phyloP scores from a whole-genome alignment of 2,888 invertebrate genomes.

The Perizoma flavofasciatum region DNA sequence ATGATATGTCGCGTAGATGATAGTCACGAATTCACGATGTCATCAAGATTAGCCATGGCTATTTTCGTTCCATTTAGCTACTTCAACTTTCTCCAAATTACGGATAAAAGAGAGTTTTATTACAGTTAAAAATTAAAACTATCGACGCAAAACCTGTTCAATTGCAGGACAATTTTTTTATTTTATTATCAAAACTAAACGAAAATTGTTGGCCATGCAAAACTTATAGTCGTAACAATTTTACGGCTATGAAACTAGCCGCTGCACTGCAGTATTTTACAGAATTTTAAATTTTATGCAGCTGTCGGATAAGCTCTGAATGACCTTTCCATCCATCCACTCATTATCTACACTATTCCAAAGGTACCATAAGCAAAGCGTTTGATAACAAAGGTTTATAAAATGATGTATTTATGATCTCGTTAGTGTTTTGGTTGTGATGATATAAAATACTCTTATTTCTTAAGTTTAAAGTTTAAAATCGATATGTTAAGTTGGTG shows the following conservation, averaged over 20 bases:
- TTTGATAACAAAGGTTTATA: slow-evolving; percentile 27
- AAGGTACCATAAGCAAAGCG: slow-evolving; percentile 3
- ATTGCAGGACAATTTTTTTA: slow-evolving; percentile 26
- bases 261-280: slow-evolving; percentile 6
- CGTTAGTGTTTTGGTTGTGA: slow-evolving; percentile 36
- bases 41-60: slow-evolving; percentile 38
- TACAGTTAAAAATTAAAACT: slow-evolving; percentile 25
- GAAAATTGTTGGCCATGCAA: slow-evolving; percentile 6
- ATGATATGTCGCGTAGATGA: slow-evolving; percentile 30
- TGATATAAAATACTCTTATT: slow-evolving; percentile 28
- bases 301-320: slow-evolving; percentile 23
- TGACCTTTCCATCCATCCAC: slow-evolving; percentile 10
- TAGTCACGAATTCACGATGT: slow-evolving; percentile 34
- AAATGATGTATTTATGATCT: slow-evolving; percentile 28
- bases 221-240: background rate
- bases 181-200: slow-evolving; percentile 20
- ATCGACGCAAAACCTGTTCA: slow-evolving; percentile 26
- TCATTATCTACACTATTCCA: background rate
- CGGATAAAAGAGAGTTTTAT: slow-evolving; percentile 40
- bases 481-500: slow-evolving; percentile 32
- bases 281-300: slow-evolving; percentile 20
- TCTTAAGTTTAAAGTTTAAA: slow-evolving; percentile 34
- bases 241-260: slow-evolving; percentile 6
- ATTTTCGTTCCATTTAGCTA: slow-evolving; percentile 36
- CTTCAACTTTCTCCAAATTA: slow-evolving; percentile 38